Conservation (phyloP, 2,888 invertebrate genomes). For the Graphium colonna region DNA sequence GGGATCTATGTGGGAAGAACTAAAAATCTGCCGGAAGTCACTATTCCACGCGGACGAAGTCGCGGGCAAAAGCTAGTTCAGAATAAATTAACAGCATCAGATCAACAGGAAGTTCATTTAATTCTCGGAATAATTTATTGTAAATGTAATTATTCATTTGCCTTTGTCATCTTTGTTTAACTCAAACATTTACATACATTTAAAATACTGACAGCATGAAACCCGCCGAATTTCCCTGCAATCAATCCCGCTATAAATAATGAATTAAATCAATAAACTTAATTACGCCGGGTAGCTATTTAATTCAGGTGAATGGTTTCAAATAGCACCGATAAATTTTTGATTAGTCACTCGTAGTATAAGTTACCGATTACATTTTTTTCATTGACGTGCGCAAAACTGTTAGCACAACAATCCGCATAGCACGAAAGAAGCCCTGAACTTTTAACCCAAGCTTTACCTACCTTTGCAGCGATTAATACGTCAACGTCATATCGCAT, state of each 20-base stretch:
- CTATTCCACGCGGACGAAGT: too few relatives aligned
- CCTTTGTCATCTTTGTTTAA: slow-evolving; percentile 2
- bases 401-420: slow-evolving; percentile 28
- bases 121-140: neutral
- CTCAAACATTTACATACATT: neutral
- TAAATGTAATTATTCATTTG: slow-evolving; percentile 26
- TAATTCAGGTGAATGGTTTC: slow-evolving; percentile 27
- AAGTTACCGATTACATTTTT: slow-evolving; percentile 4
- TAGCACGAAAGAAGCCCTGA: slow-evolving; percentile 24
- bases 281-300: neutral
- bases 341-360: slow-evolving; percentile 26
- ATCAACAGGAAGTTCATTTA: neutral
- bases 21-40: too few relatives aligned
- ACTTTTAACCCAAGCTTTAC: slow-evolving; percentile 12
- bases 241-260: neutral
- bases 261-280: neutral
- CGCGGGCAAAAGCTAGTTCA: too few relatives aligned
- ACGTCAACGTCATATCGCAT: neutral
- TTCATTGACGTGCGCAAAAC: slow-evolving; percentile 23
- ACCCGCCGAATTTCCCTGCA: neutral
- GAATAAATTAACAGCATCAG: neutral
- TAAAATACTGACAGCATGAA: neutral
- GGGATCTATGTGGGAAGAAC: too few relatives aligned
- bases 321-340: slow-evolving; percentile 13
- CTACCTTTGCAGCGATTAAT: slow-evolving; percentile 1